A percentile compares a stretch with the other conserved stretches of the same genome.
These are phyloP conservation scores for Phenganax marumi DNA, from an alignment of 92 coral and sea anemone species.

Conservation along the genomic window DNA sequence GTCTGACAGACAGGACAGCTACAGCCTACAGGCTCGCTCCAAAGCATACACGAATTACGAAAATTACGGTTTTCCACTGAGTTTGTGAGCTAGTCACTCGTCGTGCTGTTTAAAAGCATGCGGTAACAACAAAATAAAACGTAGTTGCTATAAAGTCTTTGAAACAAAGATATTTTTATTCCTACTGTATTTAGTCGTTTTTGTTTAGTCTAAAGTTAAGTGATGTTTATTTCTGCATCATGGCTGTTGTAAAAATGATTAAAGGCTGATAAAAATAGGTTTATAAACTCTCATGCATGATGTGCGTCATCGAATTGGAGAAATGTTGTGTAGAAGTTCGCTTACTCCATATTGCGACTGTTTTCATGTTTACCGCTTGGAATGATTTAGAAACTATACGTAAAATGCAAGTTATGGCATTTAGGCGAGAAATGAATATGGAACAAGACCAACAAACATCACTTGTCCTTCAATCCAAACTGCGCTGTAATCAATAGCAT, in stretches of 20 bases:
- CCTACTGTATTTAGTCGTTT: not conserved
- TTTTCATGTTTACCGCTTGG: not conserved
- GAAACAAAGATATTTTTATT: too few species aligned
- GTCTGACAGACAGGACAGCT: too few species aligned
- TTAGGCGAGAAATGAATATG: too few species aligned
- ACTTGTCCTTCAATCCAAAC: too few species aligned
- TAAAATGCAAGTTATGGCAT: too few species aligned
- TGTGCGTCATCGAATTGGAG: not conserved
- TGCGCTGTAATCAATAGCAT: too few species aligned
- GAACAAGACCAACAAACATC: too few species aligned
- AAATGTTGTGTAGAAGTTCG: not conserved
- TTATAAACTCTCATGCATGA: not conserved
- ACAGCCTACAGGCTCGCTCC: too few species aligned
- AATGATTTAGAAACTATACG: too few species aligned
- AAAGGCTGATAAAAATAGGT: not conserved
- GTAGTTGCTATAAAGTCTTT: not conserved
- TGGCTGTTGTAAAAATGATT: constrained; percentile 2
- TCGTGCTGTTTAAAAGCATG: constrained; percentile 41
- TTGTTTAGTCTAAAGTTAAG: constrained; percentile 4
- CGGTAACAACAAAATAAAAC: constrained; percentile 38
- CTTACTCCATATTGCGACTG: not conserved
- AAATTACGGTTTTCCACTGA: too few species aligned
- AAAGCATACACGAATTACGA: too few species aligned
- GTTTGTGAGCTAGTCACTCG: constrained; percentile 33
- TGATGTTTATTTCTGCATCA: not conserved